Base-by-base conservation (phyloP, 2,797 vertebrate species). In the Paramormyrops hopkinsi region DNA sequence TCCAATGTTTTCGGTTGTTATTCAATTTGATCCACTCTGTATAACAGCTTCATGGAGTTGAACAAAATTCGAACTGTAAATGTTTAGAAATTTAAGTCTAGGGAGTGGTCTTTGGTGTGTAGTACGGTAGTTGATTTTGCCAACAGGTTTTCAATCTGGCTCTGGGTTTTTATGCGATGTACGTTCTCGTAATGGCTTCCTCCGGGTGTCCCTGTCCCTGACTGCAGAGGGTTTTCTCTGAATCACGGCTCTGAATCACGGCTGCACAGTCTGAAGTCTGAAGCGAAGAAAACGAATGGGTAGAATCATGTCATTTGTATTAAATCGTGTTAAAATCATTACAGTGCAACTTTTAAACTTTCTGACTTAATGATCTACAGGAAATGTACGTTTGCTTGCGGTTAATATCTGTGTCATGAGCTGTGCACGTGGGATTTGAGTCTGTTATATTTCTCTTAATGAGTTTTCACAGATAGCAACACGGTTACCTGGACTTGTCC, bases 11-110 rank as follows among this genome's bases (percentile, higher is more conserved):
- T 44, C 7, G 0, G 17, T n/a, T 76, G 14, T 41, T 79, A 44
- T 79, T 44, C 17, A 41, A 2, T 44, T 79, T n/a, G 0, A 14
- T 44, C 41, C n/a, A n/a, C 73, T 56, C 48, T 25, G 41, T 53
- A 37, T 14, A 2, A 25, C 14, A 25, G 14, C n/a, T 25, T 33
- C 22, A 19, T 54, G n/a, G 4, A 29, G 88, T 5, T 41, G 65
- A 88, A 65, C 17, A n/a, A 84, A 62, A n/a, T 46, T 46, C 84
- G 7, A 87, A 86, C 2, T 88, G 90, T n/a, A 86, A 88, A 73
- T 91, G 88, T 86, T 50, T 33, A 88, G 79, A 90, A 94, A 5
- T 73, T 4, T 73, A 37, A 4, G 12, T 92, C 93, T 90, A 90
- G 82, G 87, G 88, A 73, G 53, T 92, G 91, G 25, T 22, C 19